Evolutionary conservation across 37 sponge, comb jelly and placozoan species (phyloP), one percentile per base, ranked within the genome.

Genomic region (Halisarca cf. caerulea): DNA sequence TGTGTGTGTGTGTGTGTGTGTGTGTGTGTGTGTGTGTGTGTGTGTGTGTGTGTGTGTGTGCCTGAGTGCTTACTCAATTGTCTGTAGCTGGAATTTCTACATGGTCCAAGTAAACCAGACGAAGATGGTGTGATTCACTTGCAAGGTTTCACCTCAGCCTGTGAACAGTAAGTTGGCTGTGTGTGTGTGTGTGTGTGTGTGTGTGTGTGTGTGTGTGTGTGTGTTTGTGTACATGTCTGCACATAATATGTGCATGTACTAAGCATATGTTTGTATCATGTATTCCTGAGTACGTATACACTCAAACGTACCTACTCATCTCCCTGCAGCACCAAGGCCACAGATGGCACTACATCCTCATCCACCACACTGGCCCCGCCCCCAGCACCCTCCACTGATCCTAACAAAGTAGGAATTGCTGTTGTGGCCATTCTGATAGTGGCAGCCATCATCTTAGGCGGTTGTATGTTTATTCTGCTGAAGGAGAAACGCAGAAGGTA

Each of bases 11-110:
- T 61, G 20, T 61, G 64, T 27, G 64, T 61, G 20, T 61, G 64
- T 27, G 20, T 61, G 64, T 61, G 20, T 61, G 64, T 61, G 64
- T 61, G 64, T 61, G 20, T 61, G 64, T 61, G 69, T 68, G 69
- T 68, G 69, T 68, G 69, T 68, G 69, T 68, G 69, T 68, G 69
- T 68, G 69, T 68, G 69, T 68, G 2, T 68, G 69, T 68, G 69
- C 30, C 3, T 68, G 69, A 7, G 30, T 62, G 30, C 15, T 8
- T 27, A 7, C 6, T 6, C 25, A 27, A n/a, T n/a, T n/a, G 69
- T 34, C 35, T 68, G 69, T 34, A 34, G 69, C 1, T 28, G 15
- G 35, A 34, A 30, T 30, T 7, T 4, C n/a, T 6, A 3, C 35
- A 62, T 23, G 35, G 32, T 20, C 30, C 64, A 27, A 62, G 64